Evolutionary conservation across 2,113 vertebrate genomes (phyloP).

Genomic region (Macquaria ambigua): DNA sequence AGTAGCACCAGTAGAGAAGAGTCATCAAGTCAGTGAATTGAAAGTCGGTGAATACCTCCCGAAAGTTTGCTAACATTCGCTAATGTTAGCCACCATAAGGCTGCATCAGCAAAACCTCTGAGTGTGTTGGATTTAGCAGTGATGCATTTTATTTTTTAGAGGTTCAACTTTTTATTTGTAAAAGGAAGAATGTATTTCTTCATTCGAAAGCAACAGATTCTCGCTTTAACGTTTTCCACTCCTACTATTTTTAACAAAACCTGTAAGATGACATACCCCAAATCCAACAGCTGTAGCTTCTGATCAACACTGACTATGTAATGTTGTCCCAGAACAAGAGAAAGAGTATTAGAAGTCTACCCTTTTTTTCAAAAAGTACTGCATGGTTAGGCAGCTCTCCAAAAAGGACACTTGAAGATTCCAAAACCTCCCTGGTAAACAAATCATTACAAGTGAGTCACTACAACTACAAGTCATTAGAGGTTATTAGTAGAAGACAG

Average conservation of each 20-base stretch:
- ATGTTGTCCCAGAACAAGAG: too few relatives aligned
- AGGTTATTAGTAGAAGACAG: conserved; percentile 30
- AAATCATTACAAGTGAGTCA: conserved; percentile 26
- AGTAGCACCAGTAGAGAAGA: too few relatives aligned
- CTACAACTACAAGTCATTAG: conserved; percentile 21
- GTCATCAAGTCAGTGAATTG: background rate
- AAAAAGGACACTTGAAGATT: background rate
- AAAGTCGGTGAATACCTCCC: too few relatives aligned
- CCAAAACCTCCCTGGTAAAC: background rate
- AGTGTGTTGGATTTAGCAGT: background rate
- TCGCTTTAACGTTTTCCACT: too few relatives aligned
- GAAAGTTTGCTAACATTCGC: background rate
- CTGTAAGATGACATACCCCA: too few relatives aligned
- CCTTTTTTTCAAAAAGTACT: background rate
- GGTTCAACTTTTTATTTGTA: too few relatives aligned
- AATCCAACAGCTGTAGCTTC: too few relatives aligned
- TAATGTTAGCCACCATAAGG: background rate
- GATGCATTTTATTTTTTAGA: background rate
- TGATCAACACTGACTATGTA: too few relatives aligned
- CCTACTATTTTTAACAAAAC: too few relatives aligned
- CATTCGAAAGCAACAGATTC: background rate
- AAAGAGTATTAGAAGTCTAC: background rate
- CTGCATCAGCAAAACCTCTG: too few relatives aligned
- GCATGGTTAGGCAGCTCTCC: background rate
- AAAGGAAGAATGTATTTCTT: background rate